Evolutionary conservation across 2,113 vertebrate species (phyloP).

Genomic region (Oceanodroma tethys): DNA sequence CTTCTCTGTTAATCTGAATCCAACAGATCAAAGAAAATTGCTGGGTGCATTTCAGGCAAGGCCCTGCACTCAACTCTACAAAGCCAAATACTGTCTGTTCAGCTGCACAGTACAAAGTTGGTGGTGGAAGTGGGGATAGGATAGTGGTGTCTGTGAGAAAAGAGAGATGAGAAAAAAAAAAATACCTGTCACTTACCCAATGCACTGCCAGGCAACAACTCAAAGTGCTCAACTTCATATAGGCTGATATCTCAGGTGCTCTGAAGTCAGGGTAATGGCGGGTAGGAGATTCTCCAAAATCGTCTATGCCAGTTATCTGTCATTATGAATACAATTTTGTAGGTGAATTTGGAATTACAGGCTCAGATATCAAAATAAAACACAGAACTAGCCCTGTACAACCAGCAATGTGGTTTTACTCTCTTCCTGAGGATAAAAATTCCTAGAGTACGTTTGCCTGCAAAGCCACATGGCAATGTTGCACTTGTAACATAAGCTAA

Average conservation of each 20-base stretch:
- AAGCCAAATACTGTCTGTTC: background rate
- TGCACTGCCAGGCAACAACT: background rate
- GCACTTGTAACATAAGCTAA: background rate
- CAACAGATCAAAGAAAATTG: background rate
- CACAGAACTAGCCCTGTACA: background rate
- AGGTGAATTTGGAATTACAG: background rate
- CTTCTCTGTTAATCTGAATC: background rate
- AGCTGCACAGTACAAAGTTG: background rate
- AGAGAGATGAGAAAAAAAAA: background rate
- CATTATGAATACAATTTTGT: background rate
- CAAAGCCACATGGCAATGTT: background rate
- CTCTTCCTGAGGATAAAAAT: background rate
- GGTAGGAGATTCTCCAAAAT: background rate
- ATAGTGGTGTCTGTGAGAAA: background rate
- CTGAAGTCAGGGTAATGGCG: background rate
- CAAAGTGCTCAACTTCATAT: background rate
- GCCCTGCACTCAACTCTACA: background rate
- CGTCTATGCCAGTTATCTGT: background rate
- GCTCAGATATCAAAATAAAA: background rate
- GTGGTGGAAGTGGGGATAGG: background rate
- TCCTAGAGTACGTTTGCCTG: background rate
- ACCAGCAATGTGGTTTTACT: background rate
- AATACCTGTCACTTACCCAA: background rate
- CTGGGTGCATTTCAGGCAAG: background rate
- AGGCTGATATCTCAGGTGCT: background rate